A percentile compares a stretch with the other conserved stretches of the same genome.
Conservation (phyloP, 2,888 invertebrate species). For the Callyntrura guangdongensis region DNA sequence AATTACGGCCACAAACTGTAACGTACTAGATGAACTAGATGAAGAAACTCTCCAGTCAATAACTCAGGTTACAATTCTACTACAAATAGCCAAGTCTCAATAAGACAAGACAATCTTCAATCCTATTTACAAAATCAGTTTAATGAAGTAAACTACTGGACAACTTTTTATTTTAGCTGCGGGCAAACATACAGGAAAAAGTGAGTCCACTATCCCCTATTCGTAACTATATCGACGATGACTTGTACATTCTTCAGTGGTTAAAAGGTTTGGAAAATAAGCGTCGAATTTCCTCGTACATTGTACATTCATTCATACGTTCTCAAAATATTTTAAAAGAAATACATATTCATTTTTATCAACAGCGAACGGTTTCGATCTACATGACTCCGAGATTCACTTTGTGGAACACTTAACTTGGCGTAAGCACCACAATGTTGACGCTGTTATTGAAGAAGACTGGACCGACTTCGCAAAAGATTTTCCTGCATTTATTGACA, state of each 20-base stretch:
- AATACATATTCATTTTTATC: no score
- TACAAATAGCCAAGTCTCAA: no score
- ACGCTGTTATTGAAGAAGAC: background rate
- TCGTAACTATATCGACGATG: background rate
- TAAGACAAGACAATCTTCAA: no score
- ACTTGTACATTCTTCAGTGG: constrained; percentile 1
- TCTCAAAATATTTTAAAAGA: no score
- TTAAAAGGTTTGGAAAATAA: constrained; percentile 4
- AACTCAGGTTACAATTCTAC: no score
- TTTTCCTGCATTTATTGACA: background rate
- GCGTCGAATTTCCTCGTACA: no score
- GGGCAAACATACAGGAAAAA: background rate
- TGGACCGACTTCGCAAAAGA: background rate
- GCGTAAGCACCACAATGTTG: background rate
- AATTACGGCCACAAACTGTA: no score
- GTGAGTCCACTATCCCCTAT: background rate
- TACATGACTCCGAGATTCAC: background rate
- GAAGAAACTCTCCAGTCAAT: no score
- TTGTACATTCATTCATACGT: no score
- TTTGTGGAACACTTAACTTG: constrained; percentile 3
- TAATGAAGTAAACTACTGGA: no score
- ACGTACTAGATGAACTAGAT: no score
- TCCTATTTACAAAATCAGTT: no score
- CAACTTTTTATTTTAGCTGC: background rate
- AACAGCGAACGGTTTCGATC: constrained; percentile 1